Conservation (phyloP, 2,888 invertebrate genomes). For the Ormia ochracea region DNA sequence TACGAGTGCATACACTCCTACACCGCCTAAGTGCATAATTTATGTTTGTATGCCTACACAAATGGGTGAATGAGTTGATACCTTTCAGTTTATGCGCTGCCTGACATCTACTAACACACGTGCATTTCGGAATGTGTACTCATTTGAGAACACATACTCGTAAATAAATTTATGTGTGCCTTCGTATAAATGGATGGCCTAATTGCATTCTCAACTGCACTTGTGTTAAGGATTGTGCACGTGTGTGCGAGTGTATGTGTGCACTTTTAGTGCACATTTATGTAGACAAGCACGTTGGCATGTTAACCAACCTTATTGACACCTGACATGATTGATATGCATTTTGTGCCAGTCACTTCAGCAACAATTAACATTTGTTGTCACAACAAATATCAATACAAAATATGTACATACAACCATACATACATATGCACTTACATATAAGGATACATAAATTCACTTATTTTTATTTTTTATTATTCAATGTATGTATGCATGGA, state of each 20-base stretch:
- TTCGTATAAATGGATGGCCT: background rate
- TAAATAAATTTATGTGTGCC: background rate
- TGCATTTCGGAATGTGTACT: no score
- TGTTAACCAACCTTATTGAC: slow-evolving; percentile 56
- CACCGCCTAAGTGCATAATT: slow-evolving; percentile 33
- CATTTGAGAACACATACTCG: background rate
- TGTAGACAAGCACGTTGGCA: slow-evolving; percentile 17
- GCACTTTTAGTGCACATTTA: background rate
- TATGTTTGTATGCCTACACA: background rate
- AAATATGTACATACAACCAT: no score
- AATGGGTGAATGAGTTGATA: background rate
- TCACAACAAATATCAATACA: slow-evolving; percentile 45
- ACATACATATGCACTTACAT: no score
- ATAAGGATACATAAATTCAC: no score
- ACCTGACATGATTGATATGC: slow-evolving; percentile 59
- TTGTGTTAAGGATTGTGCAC: background rate
- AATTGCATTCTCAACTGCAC: slow-evolving; percentile 27
- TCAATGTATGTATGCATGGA: no score
- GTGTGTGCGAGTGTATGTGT: background rate
- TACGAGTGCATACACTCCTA: no score
- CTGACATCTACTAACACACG: background rate
- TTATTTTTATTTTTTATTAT: background rate
- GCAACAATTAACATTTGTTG: slow-evolving; percentile 54
- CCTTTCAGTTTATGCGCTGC: background rate
- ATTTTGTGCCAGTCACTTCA: slow-evolving; percentile 43